Evolutionary conservation across 2,113 vertebrate species (phyloP), one percentile per base, ranked within the genome.

Genomic region (Leptobrachium leishanense): DNA sequence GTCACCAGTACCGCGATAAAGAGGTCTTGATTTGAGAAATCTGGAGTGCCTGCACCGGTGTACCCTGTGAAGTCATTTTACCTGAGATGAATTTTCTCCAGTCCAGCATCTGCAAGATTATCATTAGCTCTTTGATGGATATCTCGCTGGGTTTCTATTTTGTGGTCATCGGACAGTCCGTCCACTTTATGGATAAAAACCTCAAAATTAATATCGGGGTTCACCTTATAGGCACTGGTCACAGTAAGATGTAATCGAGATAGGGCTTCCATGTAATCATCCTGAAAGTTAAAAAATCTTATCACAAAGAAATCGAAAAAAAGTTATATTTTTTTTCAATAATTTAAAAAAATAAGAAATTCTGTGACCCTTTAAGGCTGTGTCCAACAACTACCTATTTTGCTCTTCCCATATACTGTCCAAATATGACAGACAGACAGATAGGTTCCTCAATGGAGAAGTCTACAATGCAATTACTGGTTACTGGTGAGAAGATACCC

Each of bases 151-250:
- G 96, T 98, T 90, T 98, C 95, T 53, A 97, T 98, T 87, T 98
- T 98, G 84, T 97, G 95, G 85, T 98, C 96, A 79, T 98, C 95
- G 42, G 95, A 97, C 76, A 98, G 90, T 40, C 96, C 96, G 72
- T 98, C 96, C 70, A 98, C 96, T 92, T 98, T 98, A 87, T 98
- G 96, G 84, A 98, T 98, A 86, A 98, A 97, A 75, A 98, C 95
- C 89, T 98, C 96, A 4, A 98, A 97, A 90, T 96, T 96, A 87
- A 98, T 98, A 83, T 96, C 95, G 0, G 95, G 95, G 83, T 97
- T 97, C 74, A 97, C 95, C 86, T 95, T 95, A 88, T 97, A 96
- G 83, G 96, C 96, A 76, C 96, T 90, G 84, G 96, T 96, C 81
- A 97, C 95, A 0, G 96, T 98, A 76, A 97, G 94, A 84, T 98